Conservation (phyloP, 2,113 vertebrate species). For the Amblyornis subalaris region DNA sequence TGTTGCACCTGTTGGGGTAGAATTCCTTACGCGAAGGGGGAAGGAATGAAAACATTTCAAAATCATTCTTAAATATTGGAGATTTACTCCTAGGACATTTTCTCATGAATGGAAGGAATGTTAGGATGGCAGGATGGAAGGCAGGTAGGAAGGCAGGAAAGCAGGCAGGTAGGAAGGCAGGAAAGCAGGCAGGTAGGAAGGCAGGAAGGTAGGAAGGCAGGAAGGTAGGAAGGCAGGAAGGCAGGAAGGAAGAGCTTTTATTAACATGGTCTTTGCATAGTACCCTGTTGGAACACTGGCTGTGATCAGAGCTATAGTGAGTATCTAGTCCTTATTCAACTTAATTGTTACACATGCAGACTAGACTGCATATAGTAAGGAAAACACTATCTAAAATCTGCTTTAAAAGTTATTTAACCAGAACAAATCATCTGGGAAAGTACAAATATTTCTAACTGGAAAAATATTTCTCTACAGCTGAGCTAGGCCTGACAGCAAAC, state of each 20-base stretch:
- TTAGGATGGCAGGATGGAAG: not conserved
- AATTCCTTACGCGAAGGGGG: not conserved
- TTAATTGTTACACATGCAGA: not conserved
- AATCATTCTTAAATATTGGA: not conserved
- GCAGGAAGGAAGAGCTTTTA: not conserved
- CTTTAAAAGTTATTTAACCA: constrained; percentile 54
- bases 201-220: not conserved
- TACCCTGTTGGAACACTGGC: not conserved
- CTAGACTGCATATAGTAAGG: not conserved
- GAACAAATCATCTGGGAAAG: constrained; percentile 57
- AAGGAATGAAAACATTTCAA: not conserved
- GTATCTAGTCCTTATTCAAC: constrained; percentile 30
- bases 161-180: not conserved
- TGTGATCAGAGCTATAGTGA: constrained; percentile 9
- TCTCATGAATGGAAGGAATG: not conserved
- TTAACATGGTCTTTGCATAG: not conserved
- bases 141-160: not conserved
- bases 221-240: rapidly evolving
- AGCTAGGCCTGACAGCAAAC: constrained; percentile 65
- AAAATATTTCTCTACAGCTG: constrained; percentile 61
- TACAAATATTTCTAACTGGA: constrained; percentile 49
- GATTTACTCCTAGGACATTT: not conserved
- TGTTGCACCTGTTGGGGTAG: not conserved
- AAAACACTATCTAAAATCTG: constrained; percentile 42
- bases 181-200: not conserved